Conservation (phyloP, 92 coral and sea anemone genomes). For the Epizoanthus illoricatus region DNA sequence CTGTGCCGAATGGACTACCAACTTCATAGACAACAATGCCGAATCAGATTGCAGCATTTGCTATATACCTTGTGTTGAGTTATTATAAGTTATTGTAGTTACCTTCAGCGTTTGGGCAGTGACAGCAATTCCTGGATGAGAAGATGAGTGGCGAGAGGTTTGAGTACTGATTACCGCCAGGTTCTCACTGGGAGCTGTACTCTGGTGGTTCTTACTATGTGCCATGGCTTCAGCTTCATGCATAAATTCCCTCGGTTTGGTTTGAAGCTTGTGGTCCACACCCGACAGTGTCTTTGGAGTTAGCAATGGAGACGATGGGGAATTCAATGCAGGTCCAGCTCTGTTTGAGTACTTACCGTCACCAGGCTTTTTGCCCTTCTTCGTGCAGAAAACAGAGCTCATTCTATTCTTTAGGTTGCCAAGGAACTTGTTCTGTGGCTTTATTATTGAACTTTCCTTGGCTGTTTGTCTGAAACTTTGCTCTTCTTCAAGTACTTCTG, state of each 20-base stretch:
- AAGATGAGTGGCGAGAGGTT: neutral
- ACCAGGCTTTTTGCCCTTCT: slow-evolving; percentile 15
- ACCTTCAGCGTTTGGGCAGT: neutral
- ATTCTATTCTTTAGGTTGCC: slow-evolving; percentile 29
- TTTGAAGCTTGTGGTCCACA: neutral
- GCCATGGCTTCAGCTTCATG: neutral
- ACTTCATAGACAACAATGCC: no score
- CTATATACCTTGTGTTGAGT: no score
- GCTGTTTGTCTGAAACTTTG: neutral
- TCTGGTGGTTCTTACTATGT: neutral
- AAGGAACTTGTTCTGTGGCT: slow-evolving; percentile 17
- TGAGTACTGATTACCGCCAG: neutral
- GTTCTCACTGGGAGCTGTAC: neutral
- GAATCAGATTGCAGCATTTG: no score
- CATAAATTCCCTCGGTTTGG: neutral
- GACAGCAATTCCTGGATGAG: neutral
- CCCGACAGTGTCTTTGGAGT: neutral
- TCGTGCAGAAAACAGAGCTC: slow-evolving; percentile 37
- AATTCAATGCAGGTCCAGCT: neutral
- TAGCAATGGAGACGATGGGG: neutral
- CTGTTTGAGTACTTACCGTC: slow-evolving; percentile 1
- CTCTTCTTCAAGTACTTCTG: neutral
- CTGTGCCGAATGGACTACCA: no score
- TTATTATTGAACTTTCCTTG: slow-evolving; percentile 11
- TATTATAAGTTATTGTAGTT: neutral